These are phyloP conservation scores for Phalloptychus januarius DNA, from an alignment of 2,797 vertebrate genomes.

Conservation along the genomic window DNA sequence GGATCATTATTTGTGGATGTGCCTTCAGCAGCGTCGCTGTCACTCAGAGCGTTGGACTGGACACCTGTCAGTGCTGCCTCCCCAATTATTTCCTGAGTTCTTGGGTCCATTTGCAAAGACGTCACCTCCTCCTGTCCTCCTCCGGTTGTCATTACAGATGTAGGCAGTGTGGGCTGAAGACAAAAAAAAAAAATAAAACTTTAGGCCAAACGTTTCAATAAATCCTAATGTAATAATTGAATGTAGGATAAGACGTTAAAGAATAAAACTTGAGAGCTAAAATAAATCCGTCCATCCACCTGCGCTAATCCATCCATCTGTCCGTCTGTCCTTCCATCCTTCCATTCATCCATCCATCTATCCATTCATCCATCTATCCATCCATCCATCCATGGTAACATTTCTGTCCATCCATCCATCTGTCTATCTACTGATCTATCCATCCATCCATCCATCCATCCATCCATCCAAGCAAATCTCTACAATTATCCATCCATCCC, in stretches of 20 bases:
- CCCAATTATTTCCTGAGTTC: conserved; percentile 23
- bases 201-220: neutral
- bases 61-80: conserved; percentile 18
- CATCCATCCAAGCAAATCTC: neutral
- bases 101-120: neutral
- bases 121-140: conserved; percentile 17
- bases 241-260: neutral
- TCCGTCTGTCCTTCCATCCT: too few relatives aligned
- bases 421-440: neutral
- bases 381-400: too few relatives aligned
- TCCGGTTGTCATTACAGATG: conserved; percentile 10
- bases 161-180: conserved; percentile 5
- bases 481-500: neutral
- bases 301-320: neutral
- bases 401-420: neutral
- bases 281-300: neutral
- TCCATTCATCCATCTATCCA: neutral
- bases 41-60: neutral
- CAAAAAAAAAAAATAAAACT: neutral
- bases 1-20: conserved; percentile 9
- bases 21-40: conserved; percentile 5
- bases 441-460: neutral
- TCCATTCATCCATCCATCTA: too few relatives aligned
- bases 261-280: neutral
- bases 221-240: neutral